Evolutionary conservation across 2,888 invertebrate genomes (phyloP).

Genomic region (Nymphalis c-album): DNA sequence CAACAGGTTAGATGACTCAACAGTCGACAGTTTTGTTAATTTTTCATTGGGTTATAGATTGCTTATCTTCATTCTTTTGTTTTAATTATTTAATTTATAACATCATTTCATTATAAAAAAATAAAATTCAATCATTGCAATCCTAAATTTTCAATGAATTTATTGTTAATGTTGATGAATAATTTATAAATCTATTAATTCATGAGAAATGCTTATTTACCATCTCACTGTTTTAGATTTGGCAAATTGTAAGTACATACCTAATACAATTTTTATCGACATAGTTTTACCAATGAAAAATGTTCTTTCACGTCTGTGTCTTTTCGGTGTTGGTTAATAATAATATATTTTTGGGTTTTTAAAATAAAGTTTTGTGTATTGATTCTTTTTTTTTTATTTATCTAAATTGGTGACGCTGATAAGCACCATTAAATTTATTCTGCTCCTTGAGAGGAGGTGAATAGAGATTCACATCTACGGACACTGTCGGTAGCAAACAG

Average conservation of each 20-base stretch:
- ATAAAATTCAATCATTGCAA: slow-evolving; percentile 60
- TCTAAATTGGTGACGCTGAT: background rate
- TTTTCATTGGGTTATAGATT: slow-evolving; percentile 70
- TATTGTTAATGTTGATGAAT: slow-evolving; percentile 58
- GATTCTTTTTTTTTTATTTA: background rate
- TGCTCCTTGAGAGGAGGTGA: too few species aligned
- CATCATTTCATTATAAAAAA: slow-evolving; percentile 39
- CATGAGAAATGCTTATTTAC: slow-evolving; percentile 39
- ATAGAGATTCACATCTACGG: too few species aligned
- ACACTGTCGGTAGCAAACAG: too few species aligned
- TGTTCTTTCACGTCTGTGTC: slow-evolving; percentile 42
- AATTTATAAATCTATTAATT: slow-evolving; percentile 40
- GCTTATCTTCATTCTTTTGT: slow-evolving; percentile 17
- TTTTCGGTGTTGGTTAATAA: slow-evolving; percentile 39
- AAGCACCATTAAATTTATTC: too few species aligned
- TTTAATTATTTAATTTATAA: slow-evolving; percentile 34
- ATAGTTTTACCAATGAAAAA: slow-evolving; percentile 67
- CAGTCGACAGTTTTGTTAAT: slow-evolving; percentile 34
- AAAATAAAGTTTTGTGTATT: slow-evolving; percentile 50
- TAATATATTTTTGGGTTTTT: slow-evolving; percentile 40
- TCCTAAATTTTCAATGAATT: slow-evolving; percentile 64
- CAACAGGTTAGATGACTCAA: slow-evolving; percentile 31
- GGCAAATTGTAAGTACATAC: slow-evolving; percentile 44
- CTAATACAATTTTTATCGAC: slow-evolving; percentile 37
- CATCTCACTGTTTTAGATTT: slow-evolving; percentile 45